A percentile compares a stretch with the other conserved stretches of the same genome.
Evolutionary conservation across 2,113 vertebrate genomes (phyloP).

Genomic region (Actenoides hombroni): DNA sequence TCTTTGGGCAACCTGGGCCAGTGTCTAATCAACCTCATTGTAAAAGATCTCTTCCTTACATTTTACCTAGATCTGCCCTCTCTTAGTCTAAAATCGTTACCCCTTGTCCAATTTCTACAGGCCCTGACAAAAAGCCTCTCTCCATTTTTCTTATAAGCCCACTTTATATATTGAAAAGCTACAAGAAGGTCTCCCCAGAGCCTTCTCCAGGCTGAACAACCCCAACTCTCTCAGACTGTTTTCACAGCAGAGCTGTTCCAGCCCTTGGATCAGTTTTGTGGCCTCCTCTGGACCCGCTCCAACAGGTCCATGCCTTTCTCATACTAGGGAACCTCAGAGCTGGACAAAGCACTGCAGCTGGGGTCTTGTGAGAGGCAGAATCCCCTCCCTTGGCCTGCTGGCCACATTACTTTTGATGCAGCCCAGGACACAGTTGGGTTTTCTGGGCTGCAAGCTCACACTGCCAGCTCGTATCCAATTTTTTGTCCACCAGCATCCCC

Average conservation of each 20-base stretch:
- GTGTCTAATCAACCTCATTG: background rate
- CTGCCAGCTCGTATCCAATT: background rate
- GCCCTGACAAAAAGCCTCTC: background rate
- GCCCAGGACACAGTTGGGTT: background rate
- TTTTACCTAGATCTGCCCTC: background rate
- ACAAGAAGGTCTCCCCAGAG: background rate
- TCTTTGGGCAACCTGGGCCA: background rate
- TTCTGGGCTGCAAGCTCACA: background rate
- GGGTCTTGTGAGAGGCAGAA: background rate
- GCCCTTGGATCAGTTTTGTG: background rate
- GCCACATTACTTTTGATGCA: background rate
- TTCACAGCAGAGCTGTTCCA: background rate
- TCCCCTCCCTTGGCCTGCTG: background rate
- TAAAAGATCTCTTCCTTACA: background rate
- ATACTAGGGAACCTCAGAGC: background rate
- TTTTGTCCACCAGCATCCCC: background rate
- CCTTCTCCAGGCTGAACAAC: background rate
- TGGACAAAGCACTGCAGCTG: background rate
- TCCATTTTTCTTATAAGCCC: background rate
- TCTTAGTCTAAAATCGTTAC: background rate
- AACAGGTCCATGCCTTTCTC: background rate
- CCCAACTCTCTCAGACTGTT: background rate
- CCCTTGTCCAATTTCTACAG: background rate
- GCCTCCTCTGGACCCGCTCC: background rate
- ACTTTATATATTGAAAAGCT: background rate